A percentile compares a stretch with the other conserved stretches of the same genome.
Evolutionary conservation across 2,113 vertebrate genomes (phyloP).

Genomic region (Oreochromis aureus): DNA sequence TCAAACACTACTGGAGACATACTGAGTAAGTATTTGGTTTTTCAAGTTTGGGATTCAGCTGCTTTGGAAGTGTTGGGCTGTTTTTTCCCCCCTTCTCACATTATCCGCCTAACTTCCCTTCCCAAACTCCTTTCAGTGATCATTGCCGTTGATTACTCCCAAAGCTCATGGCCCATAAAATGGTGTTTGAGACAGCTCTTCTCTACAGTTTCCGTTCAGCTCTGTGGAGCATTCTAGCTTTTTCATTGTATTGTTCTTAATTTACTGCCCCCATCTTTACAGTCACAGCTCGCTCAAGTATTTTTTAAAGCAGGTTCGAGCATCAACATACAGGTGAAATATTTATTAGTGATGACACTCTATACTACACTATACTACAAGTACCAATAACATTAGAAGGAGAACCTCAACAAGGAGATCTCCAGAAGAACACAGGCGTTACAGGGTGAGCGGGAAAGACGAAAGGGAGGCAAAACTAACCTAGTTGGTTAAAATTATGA

Average conservation of each 20-base stretch:
- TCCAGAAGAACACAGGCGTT: background rate
- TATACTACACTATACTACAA: background rate
- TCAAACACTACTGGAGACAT: background rate
- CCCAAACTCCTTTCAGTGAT: background rate
- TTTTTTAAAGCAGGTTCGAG: background rate
- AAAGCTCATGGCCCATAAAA: background rate
- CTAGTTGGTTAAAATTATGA: background rate
- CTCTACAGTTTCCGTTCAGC: background rate
- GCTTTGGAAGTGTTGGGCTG: background rate
- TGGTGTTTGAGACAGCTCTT: background rate
- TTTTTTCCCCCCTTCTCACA: background rate
- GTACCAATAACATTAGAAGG: background rate
- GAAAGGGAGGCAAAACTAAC: background rate
- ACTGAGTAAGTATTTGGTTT: background rate
- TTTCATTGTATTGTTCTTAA: background rate
- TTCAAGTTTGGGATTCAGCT: accelerated
- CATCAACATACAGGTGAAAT: background rate
- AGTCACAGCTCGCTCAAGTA: background rate
- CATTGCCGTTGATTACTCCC: background rate
- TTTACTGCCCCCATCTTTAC: background rate
- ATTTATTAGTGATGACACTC: background rate
- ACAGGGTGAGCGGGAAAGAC: accelerated
- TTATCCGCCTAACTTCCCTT: background rate
- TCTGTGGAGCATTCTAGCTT: background rate
- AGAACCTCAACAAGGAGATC: background rate